Evolutionary conservation across 2,888 invertebrate species (phyloP), one percentile per base, ranked within the genome.

Genomic region (Lasioglossum leucozonium): DNA sequence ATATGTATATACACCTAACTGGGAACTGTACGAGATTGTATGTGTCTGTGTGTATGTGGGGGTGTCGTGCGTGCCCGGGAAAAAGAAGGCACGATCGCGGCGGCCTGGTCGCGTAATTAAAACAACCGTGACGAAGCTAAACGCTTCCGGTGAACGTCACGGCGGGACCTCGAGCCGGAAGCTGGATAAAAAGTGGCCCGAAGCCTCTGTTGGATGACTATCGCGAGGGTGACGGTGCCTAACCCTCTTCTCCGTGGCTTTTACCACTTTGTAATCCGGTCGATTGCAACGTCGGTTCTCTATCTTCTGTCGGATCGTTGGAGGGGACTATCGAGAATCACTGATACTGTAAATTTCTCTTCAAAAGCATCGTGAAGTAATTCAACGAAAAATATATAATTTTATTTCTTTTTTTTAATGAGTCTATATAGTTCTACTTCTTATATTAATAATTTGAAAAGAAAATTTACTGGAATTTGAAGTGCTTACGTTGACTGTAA

Each of bases 51-150:
- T 26, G 26, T 8, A 55, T 58, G 58, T 30, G 74, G 72, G 47
- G 44, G 79, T 71, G 78, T 13, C 42, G 67, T 82, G 65, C 58
- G 77, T 62, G 72, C 51, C 18, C 72, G 55, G 67, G 77, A 67
- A 82, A 71, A 84, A 71, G 72, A 58, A 86, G 84, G 77, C 77
- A 74, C 76, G 83, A 40, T 73, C 75, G 75, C 69, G 80, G 86
- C 79, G 81, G 89, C 77, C 84, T 80, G 88, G 67, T 83, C 89
- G 72, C 88, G 89, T 92, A 93, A 93, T 94, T 94, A 93, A 93
- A 94, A 94, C 91, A 92, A 93, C 91, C 94, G 93, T 94, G 94
- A 93, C 93, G 92, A 88, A 88, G 93, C 92, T 94, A 94, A 94
- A 93, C 91, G 92, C 90, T 94, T 94, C 94, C 94, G 93, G 93